Percentiles rank a stretch among this genome's conserved stretches.
phyloP scores from a whole-genome alignment of 2,113 vertebrate species.

The Lethenteron camtschaticum region DNA sequence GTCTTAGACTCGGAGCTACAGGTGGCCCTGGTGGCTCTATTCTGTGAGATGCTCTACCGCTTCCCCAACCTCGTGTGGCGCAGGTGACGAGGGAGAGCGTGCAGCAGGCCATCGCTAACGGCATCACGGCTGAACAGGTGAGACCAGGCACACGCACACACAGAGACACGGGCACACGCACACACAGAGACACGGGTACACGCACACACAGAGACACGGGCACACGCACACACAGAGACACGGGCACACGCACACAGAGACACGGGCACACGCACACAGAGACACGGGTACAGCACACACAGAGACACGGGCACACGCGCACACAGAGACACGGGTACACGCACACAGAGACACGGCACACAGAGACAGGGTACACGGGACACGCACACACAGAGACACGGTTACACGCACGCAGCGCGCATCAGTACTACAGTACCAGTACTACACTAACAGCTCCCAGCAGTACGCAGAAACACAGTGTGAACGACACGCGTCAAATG shows the following conservation, averaged over 20 bases:
- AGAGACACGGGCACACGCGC: too few relatives aligned
- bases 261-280: neutral
- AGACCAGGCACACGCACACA: neutral
- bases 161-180: neutral
- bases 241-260: too few relatives aligned
- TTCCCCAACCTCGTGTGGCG: conserved; percentile 59
- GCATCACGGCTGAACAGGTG: conserved; percentile 75
- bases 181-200: too few relatives aligned
- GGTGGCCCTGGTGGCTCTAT: conserved; percentile 63
- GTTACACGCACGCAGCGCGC: neutral
- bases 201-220: too few relatives aligned
- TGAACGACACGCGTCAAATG: too few relatives aligned
- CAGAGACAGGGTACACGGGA: neutral
- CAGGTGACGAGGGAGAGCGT: conserved; percentile 62
- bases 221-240: too few relatives aligned
- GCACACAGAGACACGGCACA: neutral
- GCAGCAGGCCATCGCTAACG: conserved; percentile 62
- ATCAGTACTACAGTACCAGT: too few relatives aligned
- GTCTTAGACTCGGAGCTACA: conserved; percentile 52
- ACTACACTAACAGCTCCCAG: too few relatives aligned
- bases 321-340: too few relatives aligned
- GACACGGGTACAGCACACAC: too few relatives aligned
- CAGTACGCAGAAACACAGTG: too few relatives aligned
- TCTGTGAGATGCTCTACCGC: conserved; percentile 70
- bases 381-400: neutral